Evolutionary conservation across 2,888 invertebrate genomes (phyloP).

Genomic region (Hemicrepidius hirtus): DNA sequence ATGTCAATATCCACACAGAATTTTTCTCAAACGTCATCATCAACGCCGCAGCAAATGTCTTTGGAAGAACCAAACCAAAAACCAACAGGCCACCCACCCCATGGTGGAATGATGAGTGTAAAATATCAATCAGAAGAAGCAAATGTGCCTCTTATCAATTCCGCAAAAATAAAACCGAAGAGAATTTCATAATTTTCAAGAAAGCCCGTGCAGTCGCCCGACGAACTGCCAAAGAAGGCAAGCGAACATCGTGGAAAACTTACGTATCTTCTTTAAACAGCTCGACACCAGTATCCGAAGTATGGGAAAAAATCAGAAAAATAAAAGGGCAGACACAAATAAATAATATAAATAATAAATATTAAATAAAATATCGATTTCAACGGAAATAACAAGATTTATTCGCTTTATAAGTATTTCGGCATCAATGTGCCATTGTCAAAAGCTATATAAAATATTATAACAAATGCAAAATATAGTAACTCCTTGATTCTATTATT

Average conservation of each 20-base stretch:
- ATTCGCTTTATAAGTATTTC: no score
- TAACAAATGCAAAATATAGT: no score
- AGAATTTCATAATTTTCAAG: conserved; percentile 3
- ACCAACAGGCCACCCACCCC: no score
- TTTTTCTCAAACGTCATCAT: neutral
- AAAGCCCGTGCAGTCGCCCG: neutral
- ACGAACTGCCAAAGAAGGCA: neutral
- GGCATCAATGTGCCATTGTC: no score
- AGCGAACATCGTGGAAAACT: neutral
- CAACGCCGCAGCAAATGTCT: neutral
- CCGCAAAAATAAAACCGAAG: neutral
- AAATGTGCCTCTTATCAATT: neutral
- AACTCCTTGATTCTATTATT: no score
- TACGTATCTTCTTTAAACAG: neutral
- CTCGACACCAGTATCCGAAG: neutral
- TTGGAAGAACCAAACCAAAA: neutral
- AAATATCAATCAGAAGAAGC: neutral
- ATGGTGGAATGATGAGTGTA: neutral
- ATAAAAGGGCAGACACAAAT: conserved; percentile 1
- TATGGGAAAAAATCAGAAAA: neutral
- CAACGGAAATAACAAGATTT: no score
- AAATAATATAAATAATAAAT: no score
- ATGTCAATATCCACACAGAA: neutral
- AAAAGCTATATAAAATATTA: no score
- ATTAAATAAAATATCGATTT: no score